Percentiles rank a stretch among this genome's conserved stretches.
Evolutionary conservation across 2,113 vertebrate species (phyloP).

Genomic region (Aphelocoma coerulescens): DNA sequence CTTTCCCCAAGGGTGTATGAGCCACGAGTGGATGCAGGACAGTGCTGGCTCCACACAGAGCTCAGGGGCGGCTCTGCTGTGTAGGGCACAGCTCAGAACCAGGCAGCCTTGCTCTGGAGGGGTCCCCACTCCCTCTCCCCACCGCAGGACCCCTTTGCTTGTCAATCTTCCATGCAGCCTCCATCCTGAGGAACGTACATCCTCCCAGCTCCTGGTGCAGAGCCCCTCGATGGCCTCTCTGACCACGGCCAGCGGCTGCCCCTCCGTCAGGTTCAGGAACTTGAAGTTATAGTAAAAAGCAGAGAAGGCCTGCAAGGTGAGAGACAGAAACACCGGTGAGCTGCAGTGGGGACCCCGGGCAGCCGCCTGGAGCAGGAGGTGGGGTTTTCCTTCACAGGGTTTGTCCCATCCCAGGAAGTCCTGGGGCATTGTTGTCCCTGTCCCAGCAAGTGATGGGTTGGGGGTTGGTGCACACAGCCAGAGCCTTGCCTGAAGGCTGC

Average conservation of each 20-base stretch:
- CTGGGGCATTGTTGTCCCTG: neutral
- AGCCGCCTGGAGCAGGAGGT: neutral
- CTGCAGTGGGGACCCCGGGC: accelerated
- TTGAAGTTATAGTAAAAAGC: conserved; percentile 81
- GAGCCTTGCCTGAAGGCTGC: neutral
- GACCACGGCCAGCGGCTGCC: conserved; percentile 51
- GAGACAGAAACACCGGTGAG: neutral
- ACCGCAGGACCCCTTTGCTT: neutral
- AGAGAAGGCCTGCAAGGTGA: conserved; percentile 77
- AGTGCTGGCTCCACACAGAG: neutral
- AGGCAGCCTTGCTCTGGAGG: neutral
- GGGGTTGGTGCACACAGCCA: neutral
- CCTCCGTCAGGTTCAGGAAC: conserved; percentile 79
- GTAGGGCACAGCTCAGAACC: neutral
- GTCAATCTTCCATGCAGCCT: neutral
- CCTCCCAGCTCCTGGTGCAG: conserved; percentile 73
- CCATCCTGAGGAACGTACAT: conserved; percentile 30
- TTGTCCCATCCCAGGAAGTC: neutral
- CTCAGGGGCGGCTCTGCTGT: neutral
- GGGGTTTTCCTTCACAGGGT: neutral
- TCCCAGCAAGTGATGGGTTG: neutral
- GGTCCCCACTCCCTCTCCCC: neutral
- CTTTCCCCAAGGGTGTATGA: neutral
- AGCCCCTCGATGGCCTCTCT: conserved; percentile 63
- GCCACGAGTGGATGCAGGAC: neutral